phyloP scores from a whole-genome alignment of 2,113 vertebrate species.

The Cichladusa arquata region DNA sequence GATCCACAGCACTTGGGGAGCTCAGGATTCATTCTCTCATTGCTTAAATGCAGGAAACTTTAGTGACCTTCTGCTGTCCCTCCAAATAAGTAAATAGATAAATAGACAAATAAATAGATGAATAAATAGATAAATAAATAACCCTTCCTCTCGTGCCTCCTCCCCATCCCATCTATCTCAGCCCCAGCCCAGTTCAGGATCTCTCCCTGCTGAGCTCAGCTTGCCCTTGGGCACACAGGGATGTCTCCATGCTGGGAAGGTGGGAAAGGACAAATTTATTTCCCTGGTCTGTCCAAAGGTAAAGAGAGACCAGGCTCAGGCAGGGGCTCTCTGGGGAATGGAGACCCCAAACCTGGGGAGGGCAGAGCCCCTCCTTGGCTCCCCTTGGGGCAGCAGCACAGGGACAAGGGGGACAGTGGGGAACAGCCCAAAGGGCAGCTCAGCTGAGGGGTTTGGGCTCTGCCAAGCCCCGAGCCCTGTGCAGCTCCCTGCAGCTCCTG shows the following conservation, averaged over 20 bases:
- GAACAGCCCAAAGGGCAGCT: neutral
- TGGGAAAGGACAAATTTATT: rapidly evolving
- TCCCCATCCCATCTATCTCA: neutral
- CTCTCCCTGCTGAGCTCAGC: neutral
- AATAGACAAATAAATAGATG: too few relatives aligned
- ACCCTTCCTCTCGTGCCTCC: neutral
- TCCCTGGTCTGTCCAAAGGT: neutral
- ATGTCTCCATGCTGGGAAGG: neutral
- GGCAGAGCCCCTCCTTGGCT: neutral
- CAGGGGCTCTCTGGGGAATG: rapidly evolving
- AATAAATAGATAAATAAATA: neutral
- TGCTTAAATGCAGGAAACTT: neutral
- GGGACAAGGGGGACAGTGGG: too few relatives aligned
- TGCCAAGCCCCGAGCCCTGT: neutral
- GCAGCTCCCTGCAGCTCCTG: neutral
- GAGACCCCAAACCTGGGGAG: neutral
- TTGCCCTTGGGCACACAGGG: neutral
- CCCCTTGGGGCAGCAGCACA: neutral
- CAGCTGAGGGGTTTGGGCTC: neutral
- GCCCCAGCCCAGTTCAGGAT: neutral
- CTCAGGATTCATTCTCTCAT: neutral
- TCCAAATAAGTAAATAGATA: neutral
- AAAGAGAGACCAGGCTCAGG: neutral
- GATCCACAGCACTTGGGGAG: neutral
- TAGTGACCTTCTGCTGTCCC: neutral